Evolutionary conservation across 2,113 vertebrate species (phyloP), one percentile per base, ranked within the genome.

Genomic region (Corvus moneduloides): DNA sequence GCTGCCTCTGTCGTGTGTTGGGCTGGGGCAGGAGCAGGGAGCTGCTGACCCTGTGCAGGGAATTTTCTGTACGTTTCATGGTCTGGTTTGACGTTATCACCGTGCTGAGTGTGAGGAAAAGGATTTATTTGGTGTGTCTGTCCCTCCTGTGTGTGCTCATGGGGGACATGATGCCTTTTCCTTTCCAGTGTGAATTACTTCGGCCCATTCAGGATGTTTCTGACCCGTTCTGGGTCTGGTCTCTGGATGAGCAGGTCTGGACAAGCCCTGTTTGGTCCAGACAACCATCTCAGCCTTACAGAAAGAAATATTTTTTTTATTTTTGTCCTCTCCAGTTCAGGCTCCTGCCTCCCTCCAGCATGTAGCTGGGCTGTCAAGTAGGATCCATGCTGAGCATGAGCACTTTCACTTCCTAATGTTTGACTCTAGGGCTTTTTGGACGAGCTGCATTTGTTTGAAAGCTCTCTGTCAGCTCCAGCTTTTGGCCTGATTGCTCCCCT

Each of bases 381-480:
- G 49, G 1, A 1, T 12, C 44, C 69, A 35, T 73, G 77, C 77
- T 75, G 89, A 91, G 74, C 32, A 18, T 32, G 75, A 87, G 74
- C 62, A 79, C n/a, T 84, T 73, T 46, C 28, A 78, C 91, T 82
- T 89, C 41, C 80, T 72, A 72, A 58, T 84, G 87, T 87, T 92
- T 91, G 39, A 89, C 89, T 91, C 69, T 4, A 69, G 87, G 84
- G 89, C 54, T 68, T 82, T 96, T 91, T 94, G 77, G 84, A 93
- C 41, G 61, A 59, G 44, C 66, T 89, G 44, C 48, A 11, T 72
- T 90, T 92, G 88, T 95, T 92, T 87, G 64, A 89, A 91, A 84
- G 44, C 80, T 75, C 85, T 88, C 64, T 79, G 84, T 78, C 89
- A 93, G 84, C 91, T 82, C 30, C 84, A 95, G 87, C 62, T 78